Conservation (phyloP, 2,888 invertebrate genomes). For the Dasypolia templi region DNA sequence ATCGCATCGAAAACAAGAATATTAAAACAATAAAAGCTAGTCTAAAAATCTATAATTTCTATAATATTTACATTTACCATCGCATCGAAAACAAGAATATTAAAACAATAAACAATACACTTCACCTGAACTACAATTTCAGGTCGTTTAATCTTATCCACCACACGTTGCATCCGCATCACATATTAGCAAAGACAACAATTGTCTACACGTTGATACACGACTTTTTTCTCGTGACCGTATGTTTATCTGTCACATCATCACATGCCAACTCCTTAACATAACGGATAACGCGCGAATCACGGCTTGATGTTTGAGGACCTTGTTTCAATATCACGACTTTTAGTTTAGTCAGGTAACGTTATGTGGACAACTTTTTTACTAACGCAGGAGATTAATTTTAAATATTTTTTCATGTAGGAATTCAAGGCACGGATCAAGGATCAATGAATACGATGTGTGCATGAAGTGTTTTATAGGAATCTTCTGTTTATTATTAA, state of each 20-base stretch:
- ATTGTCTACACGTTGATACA: constrained; percentile 31
- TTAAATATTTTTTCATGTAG: too few species aligned
- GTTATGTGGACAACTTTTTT: constrained; percentile 18
- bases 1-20: too few species aligned
- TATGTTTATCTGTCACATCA: constrained; percentile 55
- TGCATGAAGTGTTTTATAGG: too few species aligned
- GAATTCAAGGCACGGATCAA: too few species aligned
- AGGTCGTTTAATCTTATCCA: constrained; percentile 1
- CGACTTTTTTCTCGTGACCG: constrained; percentile 63
- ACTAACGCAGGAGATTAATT: too few species aligned
- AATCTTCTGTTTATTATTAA: too few species aligned
- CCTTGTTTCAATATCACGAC: constrained; percentile 65
- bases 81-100: neutral
- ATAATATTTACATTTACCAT: too few species aligned
- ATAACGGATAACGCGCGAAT: constrained; percentile 62
- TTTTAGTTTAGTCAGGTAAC: constrained; percentile 20
- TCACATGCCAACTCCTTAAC: constrained; percentile 49
- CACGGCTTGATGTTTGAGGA: constrained; percentile 67
- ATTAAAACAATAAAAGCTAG: too few species aligned
- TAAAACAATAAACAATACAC: neutral
- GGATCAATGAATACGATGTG: too few species aligned
- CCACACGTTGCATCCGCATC: constrained; percentile 22
- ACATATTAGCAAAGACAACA: constrained; percentile 36
- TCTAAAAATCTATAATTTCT: too few species aligned
- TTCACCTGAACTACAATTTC: neutral